phyloP scores from a whole-genome alignment of 2,797 vertebrate genomes.

The Tokudaia tokunoshimensis region DNA sequence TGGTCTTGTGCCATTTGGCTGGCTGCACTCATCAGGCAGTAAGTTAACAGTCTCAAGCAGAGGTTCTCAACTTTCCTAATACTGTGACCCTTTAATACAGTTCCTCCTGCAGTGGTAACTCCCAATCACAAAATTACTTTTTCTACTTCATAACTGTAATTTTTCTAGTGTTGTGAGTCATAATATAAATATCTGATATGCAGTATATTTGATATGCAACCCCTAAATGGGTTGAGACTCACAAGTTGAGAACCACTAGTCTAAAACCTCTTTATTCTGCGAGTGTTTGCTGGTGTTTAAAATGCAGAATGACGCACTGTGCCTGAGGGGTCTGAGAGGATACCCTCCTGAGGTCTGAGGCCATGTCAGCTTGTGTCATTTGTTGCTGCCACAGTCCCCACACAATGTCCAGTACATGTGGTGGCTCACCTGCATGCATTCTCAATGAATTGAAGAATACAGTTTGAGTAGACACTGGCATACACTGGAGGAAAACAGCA shows the following conservation, averaged over 20 bases:
- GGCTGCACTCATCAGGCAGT: neutral
- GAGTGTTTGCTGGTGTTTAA: neutral
- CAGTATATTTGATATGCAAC: neutral
- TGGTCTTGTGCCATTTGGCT: neutral
- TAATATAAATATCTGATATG: neutral
- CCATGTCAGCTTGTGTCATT: neutral
- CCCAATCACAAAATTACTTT: neutral
- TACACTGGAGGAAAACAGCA: conserved; percentile 1
- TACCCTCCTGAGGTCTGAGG: neutral
- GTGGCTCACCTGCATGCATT: neutral
- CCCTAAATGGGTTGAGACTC: neutral
- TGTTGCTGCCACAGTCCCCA: neutral
- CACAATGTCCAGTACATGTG: neutral
- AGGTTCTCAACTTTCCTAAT: neutral
- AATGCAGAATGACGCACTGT: neutral
- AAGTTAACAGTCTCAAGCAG: neutral
- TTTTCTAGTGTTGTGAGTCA: neutral
- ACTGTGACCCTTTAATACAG: neutral
- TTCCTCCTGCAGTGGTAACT: neutral
- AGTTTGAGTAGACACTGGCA: neutral
- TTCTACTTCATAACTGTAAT: neutral
- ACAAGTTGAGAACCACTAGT: neutral
- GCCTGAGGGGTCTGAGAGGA: neutral
- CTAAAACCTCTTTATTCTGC: neutral
- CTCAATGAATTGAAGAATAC: conserved; percentile 12